These are phyloP conservation scores for Felis chaus DNA, from an alignment of 2,113 vertebrate species.

Conservation along the genomic window DNA sequence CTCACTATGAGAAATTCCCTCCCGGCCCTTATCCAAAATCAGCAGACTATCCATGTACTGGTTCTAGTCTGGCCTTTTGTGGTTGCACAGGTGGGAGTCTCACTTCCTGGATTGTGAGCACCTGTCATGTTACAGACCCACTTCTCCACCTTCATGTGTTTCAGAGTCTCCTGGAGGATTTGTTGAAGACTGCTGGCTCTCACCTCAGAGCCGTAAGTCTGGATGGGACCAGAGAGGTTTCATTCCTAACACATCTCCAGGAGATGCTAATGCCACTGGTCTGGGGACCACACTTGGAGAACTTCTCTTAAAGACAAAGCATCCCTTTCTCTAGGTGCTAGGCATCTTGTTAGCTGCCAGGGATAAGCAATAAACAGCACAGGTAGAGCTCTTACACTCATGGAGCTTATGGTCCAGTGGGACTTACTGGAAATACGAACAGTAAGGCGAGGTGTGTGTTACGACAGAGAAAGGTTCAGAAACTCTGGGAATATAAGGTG, in stretches of 20 bases:
- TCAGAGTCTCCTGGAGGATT: background rate
- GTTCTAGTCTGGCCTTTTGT: background rate
- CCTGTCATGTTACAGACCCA: accelerated
- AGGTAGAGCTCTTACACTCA: accelerated
- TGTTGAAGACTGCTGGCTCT: background rate
- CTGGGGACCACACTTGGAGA: background rate
- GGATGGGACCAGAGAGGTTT: background rate
- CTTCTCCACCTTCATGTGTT: accelerated
- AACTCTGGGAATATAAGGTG: background rate
- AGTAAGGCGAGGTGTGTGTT: background rate
- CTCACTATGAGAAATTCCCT: background rate
- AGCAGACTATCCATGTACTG: accelerated
- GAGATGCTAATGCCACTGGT: no score
- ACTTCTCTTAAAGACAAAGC: no score
- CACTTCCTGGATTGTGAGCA: background rate
- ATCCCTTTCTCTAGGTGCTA: background rate
- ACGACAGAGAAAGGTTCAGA: background rate
- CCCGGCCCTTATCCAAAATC: background rate
- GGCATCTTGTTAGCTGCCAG: no score
- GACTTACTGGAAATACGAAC: background rate
- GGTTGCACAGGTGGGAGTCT: accelerated
- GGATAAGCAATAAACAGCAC: accelerated
- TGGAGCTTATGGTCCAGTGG: background rate
- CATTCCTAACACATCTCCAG: background rate
- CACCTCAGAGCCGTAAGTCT: background rate